phyloP scores from a whole-genome alignment of 2,888 invertebrate species.

The Netelia virgata region DNA sequence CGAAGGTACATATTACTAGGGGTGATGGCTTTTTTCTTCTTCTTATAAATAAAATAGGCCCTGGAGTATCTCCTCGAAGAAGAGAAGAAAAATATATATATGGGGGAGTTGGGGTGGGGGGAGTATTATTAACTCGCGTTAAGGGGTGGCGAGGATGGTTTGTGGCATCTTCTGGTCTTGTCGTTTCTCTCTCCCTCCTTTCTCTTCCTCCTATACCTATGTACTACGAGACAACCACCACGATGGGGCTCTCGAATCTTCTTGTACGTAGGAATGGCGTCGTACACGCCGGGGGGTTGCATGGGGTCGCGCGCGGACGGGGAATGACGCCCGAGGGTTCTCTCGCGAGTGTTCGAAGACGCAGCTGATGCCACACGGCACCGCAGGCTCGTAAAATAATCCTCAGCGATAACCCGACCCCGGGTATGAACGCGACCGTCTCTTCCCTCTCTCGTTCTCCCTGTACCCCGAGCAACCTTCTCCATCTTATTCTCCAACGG shows the following conservation, averaged over 20 bases:
- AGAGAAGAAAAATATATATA: conserved; percentile 30
- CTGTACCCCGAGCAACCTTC: conserved; percentile 35
- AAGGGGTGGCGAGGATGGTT: conserved; percentile 75
- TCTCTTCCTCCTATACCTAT: conserved; percentile 9
- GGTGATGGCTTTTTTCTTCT: conserved; percentile 51
- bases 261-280: conserved; percentile 53
- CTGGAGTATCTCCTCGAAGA: conserved; percentile 32
- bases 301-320: conserved; percentile 56
- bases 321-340: conserved; percentile 65
- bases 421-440: conserved; percentile 42
- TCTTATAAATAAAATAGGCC: conserved; percentile 80
- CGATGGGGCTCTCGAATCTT: conserved; percentile 31
- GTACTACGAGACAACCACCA: conserved; percentile 31
- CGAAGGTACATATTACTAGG: background rate
- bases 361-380: conserved; percentile 82
- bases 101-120: conserved; percentile 78
- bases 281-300: conserved; percentile 51
- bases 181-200: conserved; percentile 40
- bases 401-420: conserved; percentile 73
- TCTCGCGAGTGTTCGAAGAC: conserved; percentile 66
- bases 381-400: conserved; percentile 81
- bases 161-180: conserved; percentile 63
- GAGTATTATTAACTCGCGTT: conserved; percentile 83
- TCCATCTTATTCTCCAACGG: conserved; percentile 57
- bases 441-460: conserved; percentile 4